Evolutionary conservation across 2,113 vertebrate species (phyloP).

Genomic region (Chloropsis cyanopogon): DNA sequence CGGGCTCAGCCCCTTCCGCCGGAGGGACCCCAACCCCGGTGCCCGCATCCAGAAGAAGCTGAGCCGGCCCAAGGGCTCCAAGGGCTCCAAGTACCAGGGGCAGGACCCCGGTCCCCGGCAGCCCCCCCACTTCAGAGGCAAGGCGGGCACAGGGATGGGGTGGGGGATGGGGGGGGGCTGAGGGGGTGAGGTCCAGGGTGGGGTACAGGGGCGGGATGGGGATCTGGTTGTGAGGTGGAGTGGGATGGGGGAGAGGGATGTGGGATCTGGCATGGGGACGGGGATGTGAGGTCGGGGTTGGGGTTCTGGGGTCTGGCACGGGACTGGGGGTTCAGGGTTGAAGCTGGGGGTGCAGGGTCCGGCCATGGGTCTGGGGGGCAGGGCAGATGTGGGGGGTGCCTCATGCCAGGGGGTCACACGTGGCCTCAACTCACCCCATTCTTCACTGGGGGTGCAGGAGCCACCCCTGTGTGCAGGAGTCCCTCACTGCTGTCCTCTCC

Average conservation of each 20-base stretch:
- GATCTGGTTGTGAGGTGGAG: too few relatives aligned
- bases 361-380: not conserved
- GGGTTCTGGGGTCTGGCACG: rapidly evolving
- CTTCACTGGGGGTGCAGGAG: not conserved
- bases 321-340: rapidly evolving
- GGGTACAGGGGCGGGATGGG: too few relatives aligned
- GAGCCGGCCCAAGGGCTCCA: slow-evolving; percentile 75
- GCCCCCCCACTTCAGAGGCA: slow-evolving; percentile 26
- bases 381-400: too few relatives aligned
- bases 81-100: slow-evolving; percentile 68
- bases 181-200: not conserved
- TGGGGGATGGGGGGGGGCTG: not conserved
- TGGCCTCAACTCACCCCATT: not conserved
- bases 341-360: not conserved
- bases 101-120: slow-evolving; percentile 59
- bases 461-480: too few relatives aligned
- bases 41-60: slow-evolving; percentile 80
- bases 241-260: too few relatives aligned
- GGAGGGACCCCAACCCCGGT: slow-evolving; percentile 74
- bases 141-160: not conserved
- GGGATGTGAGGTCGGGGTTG: rapidly evolving
- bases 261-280: rapidly evolving
- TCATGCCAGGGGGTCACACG: not conserved
- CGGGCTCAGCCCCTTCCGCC: slow-evolving; percentile 73
- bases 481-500: not conserved